Conservation (phyloP, 1,140 invertebrate species). For the Helicoverpa zea region DNA sequence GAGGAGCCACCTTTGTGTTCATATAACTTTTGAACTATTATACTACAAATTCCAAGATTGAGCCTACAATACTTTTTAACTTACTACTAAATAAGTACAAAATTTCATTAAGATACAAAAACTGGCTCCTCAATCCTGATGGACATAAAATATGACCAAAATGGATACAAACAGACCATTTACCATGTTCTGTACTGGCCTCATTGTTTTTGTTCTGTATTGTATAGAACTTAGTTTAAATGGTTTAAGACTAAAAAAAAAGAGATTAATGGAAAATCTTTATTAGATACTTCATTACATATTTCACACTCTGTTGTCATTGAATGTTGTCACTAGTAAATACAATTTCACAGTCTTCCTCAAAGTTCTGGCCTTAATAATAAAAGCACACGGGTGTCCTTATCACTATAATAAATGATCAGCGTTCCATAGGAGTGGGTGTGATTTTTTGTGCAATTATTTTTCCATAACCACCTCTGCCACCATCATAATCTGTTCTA, state of each 20-base stretch:
- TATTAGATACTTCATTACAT: constrained; percentile 37
- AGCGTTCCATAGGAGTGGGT: constrained; percentile 86
- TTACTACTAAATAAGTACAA: too few species aligned
- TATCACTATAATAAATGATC: constrained; percentile 51
- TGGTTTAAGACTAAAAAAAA: not conserved
- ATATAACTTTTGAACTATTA: too few species aligned
- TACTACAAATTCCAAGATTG: too few species aligned
- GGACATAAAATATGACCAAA: too few species aligned
- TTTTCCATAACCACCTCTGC: constrained; percentile 98
- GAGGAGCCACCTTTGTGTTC: too few species aligned
- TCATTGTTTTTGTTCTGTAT: too few species aligned
- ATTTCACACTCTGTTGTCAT: constrained; percentile 57
- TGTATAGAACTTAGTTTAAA: too few species aligned
- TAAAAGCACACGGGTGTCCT: constrained; percentile 41
- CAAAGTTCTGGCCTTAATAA: constrained; percentile 44
- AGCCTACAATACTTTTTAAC: too few species aligned
- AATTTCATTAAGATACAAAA: too few species aligned
- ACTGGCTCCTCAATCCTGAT: too few species aligned
- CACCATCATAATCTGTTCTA: constrained; percentile 98
- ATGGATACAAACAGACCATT: not conserved
- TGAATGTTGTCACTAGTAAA: constrained; percentile 56
- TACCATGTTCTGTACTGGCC: not conserved
- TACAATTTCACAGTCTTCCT: constrained; percentile 69
- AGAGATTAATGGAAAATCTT: constrained; percentile 40
- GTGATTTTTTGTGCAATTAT: constrained; percentile 94